Evolutionary conservation across 2,113 vertebrate genomes (phyloP).

Genomic region (Andinoacara biseriatus): DNA sequence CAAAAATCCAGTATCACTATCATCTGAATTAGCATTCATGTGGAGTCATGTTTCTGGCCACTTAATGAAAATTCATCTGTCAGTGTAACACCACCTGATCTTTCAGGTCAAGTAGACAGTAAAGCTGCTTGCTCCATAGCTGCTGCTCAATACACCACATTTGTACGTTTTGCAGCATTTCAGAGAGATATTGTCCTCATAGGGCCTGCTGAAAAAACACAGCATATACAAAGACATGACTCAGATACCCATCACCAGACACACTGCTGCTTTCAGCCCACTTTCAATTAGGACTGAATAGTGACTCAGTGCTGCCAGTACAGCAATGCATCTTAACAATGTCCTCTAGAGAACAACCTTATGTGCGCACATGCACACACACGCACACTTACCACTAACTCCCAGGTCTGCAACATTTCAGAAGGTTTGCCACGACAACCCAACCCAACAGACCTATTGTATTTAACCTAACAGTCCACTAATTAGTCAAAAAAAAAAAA

Average conservation of each 20-base stretch:
- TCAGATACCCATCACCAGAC: constrained; percentile 45
- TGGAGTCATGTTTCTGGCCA: background rate
- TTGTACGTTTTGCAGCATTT: background rate
- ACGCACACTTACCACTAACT: background rate
- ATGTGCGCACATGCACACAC: background rate
- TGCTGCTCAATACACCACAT: background rate
- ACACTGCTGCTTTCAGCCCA: constrained; percentile 59
- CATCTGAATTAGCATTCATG: background rate
- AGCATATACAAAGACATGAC: constrained; percentile 39
- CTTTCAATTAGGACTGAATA: constrained; percentile 63
- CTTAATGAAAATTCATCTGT: background rate
- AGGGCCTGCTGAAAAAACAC: constrained; percentile 4
- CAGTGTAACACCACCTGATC: background rate
- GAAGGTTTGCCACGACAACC: constrained; percentile 30
- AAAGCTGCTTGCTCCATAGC: background rate
- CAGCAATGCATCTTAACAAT: constrained; percentile 57
- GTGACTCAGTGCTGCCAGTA: constrained; percentile 72
- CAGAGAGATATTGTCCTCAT: background rate
- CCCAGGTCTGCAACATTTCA: constrained; percentile 32
- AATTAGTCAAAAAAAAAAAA: no score
- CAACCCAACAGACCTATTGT: background rate
- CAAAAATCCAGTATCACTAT: background rate
- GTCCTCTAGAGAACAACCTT: constrained; percentile 20
- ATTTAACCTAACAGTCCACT: background rate
- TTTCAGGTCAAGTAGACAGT: background rate